Evolutionary conservation across 2,888 invertebrate species (phyloP), one percentile per base, ranked within the genome.

Genomic region (Torymus tubicola): DNA sequence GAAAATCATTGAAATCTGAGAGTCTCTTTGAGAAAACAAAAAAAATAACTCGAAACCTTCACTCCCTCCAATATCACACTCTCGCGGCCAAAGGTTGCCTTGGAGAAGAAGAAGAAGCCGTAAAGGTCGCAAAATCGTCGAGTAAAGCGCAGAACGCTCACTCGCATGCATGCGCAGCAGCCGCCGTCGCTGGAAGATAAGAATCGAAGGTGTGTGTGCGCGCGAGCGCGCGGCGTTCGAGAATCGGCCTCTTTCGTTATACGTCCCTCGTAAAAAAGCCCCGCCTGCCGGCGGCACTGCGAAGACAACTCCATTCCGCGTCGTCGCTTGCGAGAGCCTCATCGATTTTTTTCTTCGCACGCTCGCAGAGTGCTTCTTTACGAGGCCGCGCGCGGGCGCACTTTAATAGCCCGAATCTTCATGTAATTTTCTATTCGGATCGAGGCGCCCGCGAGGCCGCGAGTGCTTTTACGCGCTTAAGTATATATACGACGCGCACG

Each of bases 131-230:
- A 14, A 53, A 53, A 53, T 12, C 31, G 31, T 8, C 31, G 31
- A 31, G 31, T 31, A 31, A 63, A 64, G 64, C 42, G 14, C n/a
- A n/a, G 83, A 31, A 31, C 83, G 83, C 82, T 80, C 70, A 79
- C 8, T 16, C 60, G 50, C 70, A 16, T 42, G 42, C 18, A 8
- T 21, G 11, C 14, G 31, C 31, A 31, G 31, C 2, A 31, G 31
- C 31, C 31, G 31, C 31, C 31, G 31, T 3, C 31, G 31, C 31
- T 58, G 4, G 1, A n/a, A 75, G 79, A 82, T 82, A 82, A 76
- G 69, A 55, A 82, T 76, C 79, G 67, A 73, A 82, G 75, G 74
- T 58, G 42, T 24, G 76, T n/a, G n/a, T n/a, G n/a, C n/a, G n/a
- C 61, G 73, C 58, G 61, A 52, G 61, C 58, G 68, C 58, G 16